Base-by-base conservation (phyloP, 2,797 vertebrate genomes). In the Coracias cyanogaster region DNA sequence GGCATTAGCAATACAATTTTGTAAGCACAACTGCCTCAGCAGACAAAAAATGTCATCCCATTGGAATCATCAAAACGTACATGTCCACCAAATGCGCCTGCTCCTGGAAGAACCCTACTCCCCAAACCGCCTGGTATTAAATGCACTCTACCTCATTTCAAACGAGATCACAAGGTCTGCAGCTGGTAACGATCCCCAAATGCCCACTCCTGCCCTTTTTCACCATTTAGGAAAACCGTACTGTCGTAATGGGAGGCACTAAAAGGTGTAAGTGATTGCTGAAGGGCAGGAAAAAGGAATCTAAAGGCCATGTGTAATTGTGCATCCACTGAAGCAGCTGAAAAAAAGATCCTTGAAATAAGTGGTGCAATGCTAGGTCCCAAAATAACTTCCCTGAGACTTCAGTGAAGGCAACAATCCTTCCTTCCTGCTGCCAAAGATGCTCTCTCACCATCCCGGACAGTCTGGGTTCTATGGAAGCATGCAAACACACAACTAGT, bases 21-120 rank as follows among this genome's bases (percentile, higher is more conserved):
- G 52, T 35, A 93, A 79, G 91, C 73, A 90, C 65, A 95, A 86
- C 8, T 79, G 52, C 91, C 83, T 89, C 51, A 89, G 64, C 12
- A 5, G 90, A 93, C 62, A 94, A 90, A 90, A 94, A 80, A 91
- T 21, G 48, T 55, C 83, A 89, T 73, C 86, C 70, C 70, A 66
- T 28, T 46, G 37, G 48, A 77, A 82, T 61, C 67, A 79, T 71
- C 70, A 79, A 55, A 90, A 79, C 0, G 3, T 26, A 17, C 12
- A 46, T 21, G 33, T 62, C 58, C 82, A 76, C 41, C 45, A 91
- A 77, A 85, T 22, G 15, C 70, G 65, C 52, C 74, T 71, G 12
- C 21, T 71, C 22, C 57, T 69, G 6, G 22, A 82, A 65, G 49
- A 83, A 81, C 52, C 46, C 29, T 35, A 49, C 41, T 94, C 26